Percentiles rank a stretch among this genome's conserved stretches.
Evolutionary conservation across 2,888 invertebrate genomes (phyloP).

Genomic region (Volucella inanis): DNA sequence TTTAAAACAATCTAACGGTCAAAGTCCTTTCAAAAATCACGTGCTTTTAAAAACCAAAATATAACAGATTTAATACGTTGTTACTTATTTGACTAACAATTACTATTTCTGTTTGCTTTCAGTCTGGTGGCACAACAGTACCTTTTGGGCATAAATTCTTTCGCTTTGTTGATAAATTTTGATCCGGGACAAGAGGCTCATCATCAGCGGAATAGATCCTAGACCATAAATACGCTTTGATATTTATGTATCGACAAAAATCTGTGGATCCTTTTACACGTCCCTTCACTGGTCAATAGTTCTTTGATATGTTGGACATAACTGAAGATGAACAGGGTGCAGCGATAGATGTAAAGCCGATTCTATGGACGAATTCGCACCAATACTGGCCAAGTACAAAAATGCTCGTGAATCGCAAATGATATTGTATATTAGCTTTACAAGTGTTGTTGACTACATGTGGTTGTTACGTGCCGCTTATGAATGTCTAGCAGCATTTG

Average conservation of each 20-base stretch:
- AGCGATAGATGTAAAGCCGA: slow-evolving; percentile 88
- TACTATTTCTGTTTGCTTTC: slow-evolving; percentile 65
- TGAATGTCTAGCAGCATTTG: slow-evolving; percentile 88
- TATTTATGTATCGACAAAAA: slow-evolving; percentile 95
- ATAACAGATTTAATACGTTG: too few relatives aligned
- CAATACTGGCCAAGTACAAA: slow-evolving; percentile 90
- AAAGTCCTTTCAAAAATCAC: too few relatives aligned
- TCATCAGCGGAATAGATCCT: slow-evolving; percentile 98
- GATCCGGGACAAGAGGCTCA: slow-evolving; percentile 97
- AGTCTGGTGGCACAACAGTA: slow-evolving; percentile 98
- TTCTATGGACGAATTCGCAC: slow-evolving; percentile 88
- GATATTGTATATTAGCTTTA: slow-evolving; percentile 91
- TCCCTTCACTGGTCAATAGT: slow-evolving; percentile 91
- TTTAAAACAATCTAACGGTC: too few relatives aligned
- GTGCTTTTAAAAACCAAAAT: too few relatives aligned
- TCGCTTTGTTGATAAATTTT: slow-evolving; percentile 99
- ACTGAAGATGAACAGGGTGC: slow-evolving; percentile 85
- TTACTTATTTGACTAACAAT: background rate
- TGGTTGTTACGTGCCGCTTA: slow-evolving; percentile 94
- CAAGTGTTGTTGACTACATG: slow-evolving; percentile 95
- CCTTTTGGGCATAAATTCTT: slow-evolving; percentile 98
- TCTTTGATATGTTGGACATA: slow-evolving; percentile 90
- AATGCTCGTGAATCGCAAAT: slow-evolving; percentile 89
- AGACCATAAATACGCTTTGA: slow-evolving; percentile 92
- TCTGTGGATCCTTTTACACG: slow-evolving; percentile 95